Evolutionary conservation across 92 coral and sea anemone species (phyloP), one percentile per base, ranked within the genome.

Genomic region (Muricea muricata): DNA sequence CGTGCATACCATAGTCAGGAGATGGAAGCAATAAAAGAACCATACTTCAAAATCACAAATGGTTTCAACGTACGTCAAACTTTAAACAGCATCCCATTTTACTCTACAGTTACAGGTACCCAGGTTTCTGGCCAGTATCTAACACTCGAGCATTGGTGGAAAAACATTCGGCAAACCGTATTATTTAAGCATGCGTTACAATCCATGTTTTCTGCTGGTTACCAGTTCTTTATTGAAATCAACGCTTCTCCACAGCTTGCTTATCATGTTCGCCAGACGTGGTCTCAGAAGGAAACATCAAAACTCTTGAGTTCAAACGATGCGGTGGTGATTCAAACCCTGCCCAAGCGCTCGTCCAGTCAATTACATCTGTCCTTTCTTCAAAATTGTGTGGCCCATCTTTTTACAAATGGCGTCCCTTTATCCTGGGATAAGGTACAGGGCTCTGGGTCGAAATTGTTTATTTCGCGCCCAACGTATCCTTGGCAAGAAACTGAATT

Each of bases 401-500:
- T 88, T n/a, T 68, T 65, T 37, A 39, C 70, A 23, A 13, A 47
- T 82, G 93, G 89, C 25, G 63, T 65, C 42, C 85, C 85, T n/a
- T n/a, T 91, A 12, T 56, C 86, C 18, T 91, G 91, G 92, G 33
- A 60, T 30, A 71, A 87, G 15, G 73, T 91, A 3, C 91, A 82
- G 47, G 87, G 87, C 9, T 40, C 37, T 12, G 85, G 74, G 14
- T 60, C 88, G 18, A 63, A 74, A 72, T 61, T 45, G 7, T 88
- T 88, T 84, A 65, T 88, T 6, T 83, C 90, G 15, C 75, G 75
- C 2, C 92, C 87, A 45, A 66, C 80, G 0, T 91, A 80, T 45
- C 90, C 94, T 0, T 91, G 94, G 94, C 92, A 88, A 42, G 89
- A 85, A 26, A 81, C 85, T 17, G 89, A 81, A 56, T 88, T 83